Base-by-base conservation (phyloP, 2,797 vertebrate genomes). In the Astyanax mexicanus region DNA sequence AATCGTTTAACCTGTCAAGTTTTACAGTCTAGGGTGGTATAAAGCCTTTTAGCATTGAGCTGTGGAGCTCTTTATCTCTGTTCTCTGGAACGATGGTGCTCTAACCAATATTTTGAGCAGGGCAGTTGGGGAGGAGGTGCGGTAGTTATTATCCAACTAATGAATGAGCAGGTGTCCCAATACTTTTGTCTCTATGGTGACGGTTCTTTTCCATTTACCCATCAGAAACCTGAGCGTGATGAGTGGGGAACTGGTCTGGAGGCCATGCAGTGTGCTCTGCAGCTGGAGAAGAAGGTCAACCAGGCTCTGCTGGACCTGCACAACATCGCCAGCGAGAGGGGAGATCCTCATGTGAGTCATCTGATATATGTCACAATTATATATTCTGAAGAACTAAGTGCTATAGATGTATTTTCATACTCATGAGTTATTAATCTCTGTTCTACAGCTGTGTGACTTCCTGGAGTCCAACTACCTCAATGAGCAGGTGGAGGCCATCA, bases 401-500 rank as follows among this genome's bases (percentile, higher is more conserved):
- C 42, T 45, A 32, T 2, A 32, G 32, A 2, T 32, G 29, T 32
- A 32, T 32, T 32, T 32, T 32, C 32, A 5, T 32, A 32, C 29
- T 2, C 5, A 32, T 49, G 6, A 19, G 3, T 6, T 7, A n/a
- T 25, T 23, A 2, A 3, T 52, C 49, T 40, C 75, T 54, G 1
- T 29, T 1, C 71, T 75, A 17, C 81, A 98, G 96, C 75, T 98
- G 86, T 96, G 96, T 64, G 95, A 98, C 91, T 98, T 98, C 90
- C 89, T 98, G 82, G 97, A 98, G 92, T 92, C 87, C 0, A 94
- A 98, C 86, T 98, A 95, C 90, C 90, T 97, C 92, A 90, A 95
- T 3, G 96, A 98, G 84, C 96, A 98, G 86, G 96, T 98, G 82
- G 95, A 98, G 74, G 77, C 95, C 84, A 97, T 98, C 85, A 98